phyloP scores from a whole-genome alignment of 2,797 vertebrate genomes.

The Hippopotamyrus pictus region DNA sequence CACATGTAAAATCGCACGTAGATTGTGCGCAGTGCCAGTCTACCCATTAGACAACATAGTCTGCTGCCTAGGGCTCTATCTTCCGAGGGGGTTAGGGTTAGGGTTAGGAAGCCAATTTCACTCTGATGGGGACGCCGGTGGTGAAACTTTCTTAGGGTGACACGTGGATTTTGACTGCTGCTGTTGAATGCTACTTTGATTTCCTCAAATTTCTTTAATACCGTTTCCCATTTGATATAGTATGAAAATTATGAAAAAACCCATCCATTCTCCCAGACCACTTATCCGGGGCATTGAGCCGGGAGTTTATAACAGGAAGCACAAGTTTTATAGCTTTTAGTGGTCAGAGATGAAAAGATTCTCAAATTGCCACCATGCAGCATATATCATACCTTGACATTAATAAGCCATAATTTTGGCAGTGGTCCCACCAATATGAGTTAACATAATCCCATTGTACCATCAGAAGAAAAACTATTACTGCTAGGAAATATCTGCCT shows the following conservation, averaged over 20 bases:
- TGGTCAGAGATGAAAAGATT: not conserved
- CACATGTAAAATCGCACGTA: not conserved
- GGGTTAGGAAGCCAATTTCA: not conserved
- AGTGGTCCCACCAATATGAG: not conserved
- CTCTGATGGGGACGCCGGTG: not conserved
- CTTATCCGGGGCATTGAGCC: not conserved
- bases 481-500: not conserved
- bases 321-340: not conserved
- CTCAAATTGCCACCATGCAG: not conserved
- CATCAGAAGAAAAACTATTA: not conserved
- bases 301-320: not conserved
- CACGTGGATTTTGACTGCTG: not conserved
- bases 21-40: not conserved
- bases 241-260: not conserved
- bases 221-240: not conserved
- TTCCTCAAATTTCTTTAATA: not conserved
- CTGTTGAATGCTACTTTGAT: not conserved
- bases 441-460: not conserved
- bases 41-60: not conserved
- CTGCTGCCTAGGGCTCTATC: not conserved
- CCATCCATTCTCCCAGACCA: not conserved
- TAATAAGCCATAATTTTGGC: not conserved
- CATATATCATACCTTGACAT: not conserved
- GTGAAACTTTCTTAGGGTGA: not conserved
- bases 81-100: not conserved